Evolutionary conservation across 2,113 vertebrate genomes (phyloP).

Genomic region (Nothoprocta pentlandii): DNA sequence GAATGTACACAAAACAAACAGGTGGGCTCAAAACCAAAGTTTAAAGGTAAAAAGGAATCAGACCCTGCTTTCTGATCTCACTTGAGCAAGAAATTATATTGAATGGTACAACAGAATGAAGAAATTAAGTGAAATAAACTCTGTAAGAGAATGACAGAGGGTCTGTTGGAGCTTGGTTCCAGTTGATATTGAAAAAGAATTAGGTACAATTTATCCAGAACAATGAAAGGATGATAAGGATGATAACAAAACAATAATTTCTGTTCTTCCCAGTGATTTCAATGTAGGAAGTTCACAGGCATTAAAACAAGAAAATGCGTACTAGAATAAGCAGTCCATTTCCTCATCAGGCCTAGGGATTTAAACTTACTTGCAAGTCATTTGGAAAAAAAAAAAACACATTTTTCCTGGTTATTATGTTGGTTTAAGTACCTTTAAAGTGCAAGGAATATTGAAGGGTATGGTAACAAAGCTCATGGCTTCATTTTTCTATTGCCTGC

Average conservation of each 20-base stretch:
- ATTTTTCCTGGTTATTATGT: background rate
- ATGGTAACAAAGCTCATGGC: background rate
- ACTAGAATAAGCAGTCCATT: background rate
- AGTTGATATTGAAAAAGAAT: background rate
- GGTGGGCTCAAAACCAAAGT: background rate
- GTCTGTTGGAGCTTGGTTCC: background rate
- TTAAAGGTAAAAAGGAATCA: background rate
- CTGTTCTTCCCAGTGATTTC: background rate
- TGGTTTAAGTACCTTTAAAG: background rate
- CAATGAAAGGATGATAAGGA: background rate
- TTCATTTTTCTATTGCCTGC: background rate
- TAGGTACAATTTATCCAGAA: background rate
- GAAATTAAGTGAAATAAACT: background rate
- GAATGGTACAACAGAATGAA: background rate
- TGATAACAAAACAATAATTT: background rate
- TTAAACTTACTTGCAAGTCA: background rate
- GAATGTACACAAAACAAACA: background rate
- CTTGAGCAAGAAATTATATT: background rate
- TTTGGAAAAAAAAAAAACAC: background rate
- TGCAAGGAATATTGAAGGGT: background rate
- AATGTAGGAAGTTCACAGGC: background rate
- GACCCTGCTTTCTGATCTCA: background rate
- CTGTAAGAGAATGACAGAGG: background rate
- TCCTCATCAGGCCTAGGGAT: background rate
- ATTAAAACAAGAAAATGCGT: background rate